Percentiles rank a stretch among this genome's conserved stretches.
Evolutionary conservation across 2,113 vertebrate genomes (phyloP).

Genomic region (Boulengeromyrus knoepffleri): DNA sequence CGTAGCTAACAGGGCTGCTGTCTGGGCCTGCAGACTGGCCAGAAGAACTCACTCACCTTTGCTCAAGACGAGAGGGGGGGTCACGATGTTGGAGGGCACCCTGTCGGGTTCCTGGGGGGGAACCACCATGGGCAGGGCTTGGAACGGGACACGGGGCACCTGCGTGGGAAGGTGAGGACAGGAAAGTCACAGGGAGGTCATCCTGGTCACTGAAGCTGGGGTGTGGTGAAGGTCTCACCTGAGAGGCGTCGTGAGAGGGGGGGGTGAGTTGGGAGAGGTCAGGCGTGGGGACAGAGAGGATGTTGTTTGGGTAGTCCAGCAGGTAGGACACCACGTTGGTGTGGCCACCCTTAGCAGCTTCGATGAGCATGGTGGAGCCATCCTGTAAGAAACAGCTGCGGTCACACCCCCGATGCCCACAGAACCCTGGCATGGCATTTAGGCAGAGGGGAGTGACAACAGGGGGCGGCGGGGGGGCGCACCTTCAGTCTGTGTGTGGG

Average conservation of each 20-base stretch:
- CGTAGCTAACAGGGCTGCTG: not conserved
- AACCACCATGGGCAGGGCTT: constrained; percentile 94
- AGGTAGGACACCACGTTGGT: constrained; percentile 98
- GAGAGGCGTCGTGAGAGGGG: constrained; percentile 91
- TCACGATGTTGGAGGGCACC: constrained; percentile 76
- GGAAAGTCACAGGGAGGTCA: not conserved
- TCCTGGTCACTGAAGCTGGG: not conserved
- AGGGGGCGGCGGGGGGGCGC: constrained; percentile 25
- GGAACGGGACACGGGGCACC: constrained; percentile 96
- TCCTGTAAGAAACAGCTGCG: constrained; percentile 61
- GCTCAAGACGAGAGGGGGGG: constrained; percentile 74
- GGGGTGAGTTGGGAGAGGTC: constrained; percentile 90
- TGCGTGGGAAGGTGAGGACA: constrained; percentile 36
- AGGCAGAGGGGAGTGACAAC: too few species aligned
- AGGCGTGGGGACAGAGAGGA: constrained; percentile 81
- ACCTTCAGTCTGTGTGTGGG: constrained; percentile 98
- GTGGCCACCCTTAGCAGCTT: constrained; percentile 98
- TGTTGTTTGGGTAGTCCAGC: constrained; percentile 97
- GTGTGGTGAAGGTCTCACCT: constrained; percentile 62
- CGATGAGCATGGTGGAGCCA: constrained; percentile 98
- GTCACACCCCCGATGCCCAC: not conserved
- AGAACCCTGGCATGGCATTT: not conserved
- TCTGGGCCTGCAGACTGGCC: not conserved
- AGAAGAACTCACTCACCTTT: constrained; percentile 79
- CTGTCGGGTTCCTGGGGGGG: constrained; percentile 97